A percentile compares a stretch with the other conserved stretches of the same genome.
Evolutionary conservation across 2,797 vertebrate genomes (phyloP).

Genomic region (Mormyrus proboscirostris): DNA sequence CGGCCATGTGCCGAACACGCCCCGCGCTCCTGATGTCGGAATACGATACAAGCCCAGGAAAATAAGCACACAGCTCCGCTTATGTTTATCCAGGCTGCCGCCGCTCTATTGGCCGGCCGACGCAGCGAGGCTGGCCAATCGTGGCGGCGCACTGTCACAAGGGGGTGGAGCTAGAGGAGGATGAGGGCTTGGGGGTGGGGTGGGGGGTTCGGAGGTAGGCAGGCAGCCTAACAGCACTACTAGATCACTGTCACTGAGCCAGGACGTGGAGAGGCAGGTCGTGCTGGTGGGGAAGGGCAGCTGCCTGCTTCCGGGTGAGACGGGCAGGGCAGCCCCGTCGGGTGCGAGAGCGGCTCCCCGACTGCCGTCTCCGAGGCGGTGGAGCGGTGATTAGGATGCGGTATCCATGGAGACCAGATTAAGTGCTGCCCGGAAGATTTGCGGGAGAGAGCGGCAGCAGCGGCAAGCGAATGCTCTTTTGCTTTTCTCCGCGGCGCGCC

Average conservation of each 20-base stretch:
- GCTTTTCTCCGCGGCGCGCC: constrained; percentile 42
- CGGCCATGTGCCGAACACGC: constrained; percentile 50
- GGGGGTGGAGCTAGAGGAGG: constrained; percentile 44
- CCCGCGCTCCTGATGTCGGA: constrained; percentile 49
- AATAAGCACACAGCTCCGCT: constrained; percentile 77
- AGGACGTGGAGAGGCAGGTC: constrained; percentile 45
- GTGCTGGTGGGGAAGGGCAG: constrained; percentile 36
- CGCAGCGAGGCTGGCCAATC: constrained; percentile 72
- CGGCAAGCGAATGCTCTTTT: constrained; percentile 35
- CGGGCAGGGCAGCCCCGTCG: constrained; percentile 28
- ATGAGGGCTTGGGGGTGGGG: constrained; percentile 30
- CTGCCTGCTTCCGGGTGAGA: constrained; percentile 37
- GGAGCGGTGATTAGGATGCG: constrained; percentile 80
- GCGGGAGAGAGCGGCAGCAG: constrained; percentile 70
- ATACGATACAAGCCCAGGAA: constrained; percentile 52
- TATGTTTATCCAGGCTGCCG: constrained; percentile 77
- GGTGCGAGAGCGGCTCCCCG: constrained; percentile 46
- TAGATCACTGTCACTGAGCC: constrained; percentile 43
- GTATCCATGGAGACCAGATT: constrained; percentile 95
- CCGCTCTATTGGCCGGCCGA: constrained; percentile 77
- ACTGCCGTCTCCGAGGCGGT: constrained; percentile 51
- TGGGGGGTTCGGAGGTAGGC: constrained; percentile 30
- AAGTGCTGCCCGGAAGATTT: constrained; percentile 79
- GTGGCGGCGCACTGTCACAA: constrained; percentile 53
- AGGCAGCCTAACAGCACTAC: constrained; percentile 29